Evolutionary conservation across 2,888 invertebrate genomes (phyloP), one percentile per base, ranked within the genome.

Genomic region (Seladonia tumulorum): DNA sequence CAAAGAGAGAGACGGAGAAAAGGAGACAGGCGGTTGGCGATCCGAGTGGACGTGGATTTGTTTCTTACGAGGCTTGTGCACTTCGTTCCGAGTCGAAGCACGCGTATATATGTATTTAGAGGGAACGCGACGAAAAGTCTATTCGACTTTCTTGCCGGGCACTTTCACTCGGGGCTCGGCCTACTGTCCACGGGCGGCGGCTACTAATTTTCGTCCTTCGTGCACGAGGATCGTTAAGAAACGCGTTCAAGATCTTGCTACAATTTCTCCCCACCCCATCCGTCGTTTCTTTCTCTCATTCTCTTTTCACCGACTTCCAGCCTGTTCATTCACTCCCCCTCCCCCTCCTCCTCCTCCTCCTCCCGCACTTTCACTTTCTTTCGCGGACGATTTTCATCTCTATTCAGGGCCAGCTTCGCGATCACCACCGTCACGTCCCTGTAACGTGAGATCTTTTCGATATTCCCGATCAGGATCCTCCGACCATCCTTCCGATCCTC

Each of bases 101-200:
- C 86, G 90, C 85, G 79, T 70, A 57, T 42, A 35, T 35, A 75
- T 81, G n/a, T n/a, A 77, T 86, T 86, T 86, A 71, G 35, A 75
- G 77, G 75, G 80, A 68, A 80, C 79, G 83, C 77, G 53, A 76
- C 72, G 71, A 90, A 87, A 91, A 89, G 83, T 86, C 82, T 75
- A 70, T 71, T 76, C 71, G 75, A 87, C 90, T 90, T 90, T 90
- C 90, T 88, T 90, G 73, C 45, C 53, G 70, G 53, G 35, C 90
- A 82, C 89, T 89, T 89, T 89, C 89, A 89, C 89, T 85, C 85
- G 75, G 77, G 75, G 22, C 73, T 53, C 60, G 18, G 42, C 75
- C 72, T 60, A 47, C 60, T 42, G 70, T 25, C 76, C 63, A 68
- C 71, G 53, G 47, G 63, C 71, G 53, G 47, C 78, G 60, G n/a